These are phyloP conservation scores for Ia io DNA, from an alignment of 2,113 vertebrate species.

Conservation along the genomic window DNA sequence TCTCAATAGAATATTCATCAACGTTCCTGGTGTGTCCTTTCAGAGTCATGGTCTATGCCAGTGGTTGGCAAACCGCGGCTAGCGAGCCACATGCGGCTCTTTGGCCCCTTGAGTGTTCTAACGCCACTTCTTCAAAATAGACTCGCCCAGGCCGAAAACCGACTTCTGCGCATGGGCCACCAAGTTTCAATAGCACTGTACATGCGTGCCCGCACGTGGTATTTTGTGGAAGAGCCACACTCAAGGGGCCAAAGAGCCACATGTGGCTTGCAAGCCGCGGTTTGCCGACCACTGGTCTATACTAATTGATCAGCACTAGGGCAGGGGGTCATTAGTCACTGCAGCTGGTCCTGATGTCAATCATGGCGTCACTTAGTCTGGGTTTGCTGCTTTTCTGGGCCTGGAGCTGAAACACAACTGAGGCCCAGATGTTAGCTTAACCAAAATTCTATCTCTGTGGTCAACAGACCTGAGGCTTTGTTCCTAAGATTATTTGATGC, in stretches of 20 bases:
- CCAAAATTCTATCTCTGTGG: neutral
- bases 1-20: neutral
- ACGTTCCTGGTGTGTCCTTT: neutral
- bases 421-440: neutral
- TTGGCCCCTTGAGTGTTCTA: too few relatives aligned
- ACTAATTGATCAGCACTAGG: neutral
- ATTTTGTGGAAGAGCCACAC: too few relatives aligned
- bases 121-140: too few relatives aligned
- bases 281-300: neutral
- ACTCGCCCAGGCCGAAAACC: too few relatives aligned
- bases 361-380: neutral
- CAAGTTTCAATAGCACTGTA: too few relatives aligned
- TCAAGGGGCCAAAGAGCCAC: too few relatives aligned
- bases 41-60: neutral
- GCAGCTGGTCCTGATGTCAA: neutral
- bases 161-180: too few relatives aligned
- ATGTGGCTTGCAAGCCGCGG: too few relatives aligned
- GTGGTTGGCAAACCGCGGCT: too few relatives aligned
- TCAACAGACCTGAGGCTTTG: neutral
- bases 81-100: too few relatives aligned
- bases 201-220: too few relatives aligned
- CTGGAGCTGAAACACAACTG: neutral
- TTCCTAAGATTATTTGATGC: neutral
- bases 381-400: neutral
- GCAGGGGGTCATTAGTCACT: neutral